Percentiles rank a stretch among this genome's conserved stretches.
phyloP scores from a whole-genome alignment of 2,888 invertebrate species.

The Andrena marginata region DNA sequence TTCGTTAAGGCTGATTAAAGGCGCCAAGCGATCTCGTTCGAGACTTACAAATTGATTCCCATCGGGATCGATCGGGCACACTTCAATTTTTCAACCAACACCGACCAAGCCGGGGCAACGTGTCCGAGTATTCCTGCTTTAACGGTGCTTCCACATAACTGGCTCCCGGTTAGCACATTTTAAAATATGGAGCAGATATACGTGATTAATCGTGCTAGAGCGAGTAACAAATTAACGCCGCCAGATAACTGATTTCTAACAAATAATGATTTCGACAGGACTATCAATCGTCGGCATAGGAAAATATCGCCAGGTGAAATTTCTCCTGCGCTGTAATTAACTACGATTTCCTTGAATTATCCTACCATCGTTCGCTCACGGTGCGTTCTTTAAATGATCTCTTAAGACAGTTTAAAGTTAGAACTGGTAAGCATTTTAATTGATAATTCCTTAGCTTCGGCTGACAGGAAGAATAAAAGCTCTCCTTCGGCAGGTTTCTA shows the following conservation, averaged over 20 bases:
- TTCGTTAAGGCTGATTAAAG: conserved; percentile 23
- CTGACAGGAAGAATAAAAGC: no score
- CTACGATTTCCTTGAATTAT: neutral
- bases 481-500: no score
- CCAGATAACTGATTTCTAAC: conserved; percentile 28
- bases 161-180: conserved; percentile 36
- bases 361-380: neutral
- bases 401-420: neutral
- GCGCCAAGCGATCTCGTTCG: conserved; percentile 1
- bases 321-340: conserved; percentile 21
- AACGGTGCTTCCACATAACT: conserved; percentile 51
- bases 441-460: no score
- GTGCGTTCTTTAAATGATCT: neutral
- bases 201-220: conserved; percentile 39
- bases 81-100: conserved; percentile 34
- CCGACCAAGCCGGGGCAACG: conserved; percentile 7
- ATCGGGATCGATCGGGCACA: conserved; percentile 34
- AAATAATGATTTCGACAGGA: conserved; percentile 36
- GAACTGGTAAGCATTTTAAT: neutral
- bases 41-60: conserved; percentile 18
- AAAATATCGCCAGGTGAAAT: conserved; percentile 5
- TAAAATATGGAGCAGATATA: conserved; percentile 49
- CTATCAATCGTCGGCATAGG: conserved; percentile 11
- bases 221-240: conserved; percentile 45
- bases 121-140: conserved; percentile 26